phyloP scores from a whole-genome alignment of 2,888 invertebrate species.

The Aelia acuminata region DNA sequence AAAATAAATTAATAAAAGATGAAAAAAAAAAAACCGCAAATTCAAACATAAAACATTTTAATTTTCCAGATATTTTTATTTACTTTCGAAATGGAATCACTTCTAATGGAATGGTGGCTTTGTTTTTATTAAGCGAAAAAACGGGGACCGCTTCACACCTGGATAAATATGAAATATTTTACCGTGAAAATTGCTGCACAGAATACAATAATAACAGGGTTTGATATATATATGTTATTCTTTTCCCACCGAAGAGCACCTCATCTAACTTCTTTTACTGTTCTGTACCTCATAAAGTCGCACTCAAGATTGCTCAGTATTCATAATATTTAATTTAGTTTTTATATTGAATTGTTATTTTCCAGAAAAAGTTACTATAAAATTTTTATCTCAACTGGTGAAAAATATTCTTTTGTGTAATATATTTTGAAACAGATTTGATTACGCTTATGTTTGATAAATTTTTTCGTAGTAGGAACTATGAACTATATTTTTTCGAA shows the following conservation, averaged over 20 bases:
- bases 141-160: slow-evolving; percentile 3
- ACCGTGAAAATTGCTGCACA: neutral
- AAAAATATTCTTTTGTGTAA: no score
- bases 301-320: neutral
- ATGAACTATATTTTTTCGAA: no score
- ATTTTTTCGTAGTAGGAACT: no score
- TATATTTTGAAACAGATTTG: no score
- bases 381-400: no score
- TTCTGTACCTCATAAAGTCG: neutral
- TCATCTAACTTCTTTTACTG: neutral
- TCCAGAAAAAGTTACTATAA: no score
- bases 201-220: neutral
- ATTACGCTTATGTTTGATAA: no score
- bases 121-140: slow-evolving; percentile 14
- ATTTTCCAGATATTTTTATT: neutral
- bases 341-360: no score
- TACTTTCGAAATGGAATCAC: neutral
- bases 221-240: neutral
- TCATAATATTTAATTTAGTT: no score
- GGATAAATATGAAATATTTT: neutral
- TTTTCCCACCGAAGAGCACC: neutral
- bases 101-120: neutral
- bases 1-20: no score
- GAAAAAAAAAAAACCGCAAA: no score
- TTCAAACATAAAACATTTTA: neutral